These are phyloP conservation scores for Drosophila mayri DNA, from an alignment of 1,140 invertebrate genomes.

Conservation along the genomic window DNA sequence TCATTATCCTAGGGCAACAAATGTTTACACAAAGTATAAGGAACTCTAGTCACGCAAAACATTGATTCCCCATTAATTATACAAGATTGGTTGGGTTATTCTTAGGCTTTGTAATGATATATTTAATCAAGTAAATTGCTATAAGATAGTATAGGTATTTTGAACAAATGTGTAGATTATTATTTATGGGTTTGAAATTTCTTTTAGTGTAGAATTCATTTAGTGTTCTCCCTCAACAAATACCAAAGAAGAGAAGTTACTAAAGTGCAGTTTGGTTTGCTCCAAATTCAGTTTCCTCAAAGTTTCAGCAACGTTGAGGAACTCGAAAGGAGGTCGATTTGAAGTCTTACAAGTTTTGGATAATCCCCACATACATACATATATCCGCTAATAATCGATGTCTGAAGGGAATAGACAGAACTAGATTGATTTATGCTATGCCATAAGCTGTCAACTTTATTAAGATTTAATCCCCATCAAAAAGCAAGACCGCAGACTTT, in stretches of 20 bases:
- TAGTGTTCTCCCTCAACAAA: constrained; percentile 6
- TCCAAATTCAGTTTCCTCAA: constrained; percentile 40
- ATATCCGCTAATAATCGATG: constrained; percentile 14
- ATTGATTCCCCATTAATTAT: constrained; percentile 2
- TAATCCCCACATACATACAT: constrained; percentile 2
- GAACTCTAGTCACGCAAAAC: constrained; percentile 2
- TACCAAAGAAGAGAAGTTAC: constrained; percentile 3
- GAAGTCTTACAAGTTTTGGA: constrained; percentile 39
- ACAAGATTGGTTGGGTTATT: neutral
- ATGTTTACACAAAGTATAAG: neutral
- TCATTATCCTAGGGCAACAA: constrained; percentile 9
- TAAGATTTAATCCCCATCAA: constrained; percentile 32
- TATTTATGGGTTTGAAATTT: neutral
- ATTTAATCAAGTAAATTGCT: neutral
- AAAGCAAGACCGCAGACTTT: constrained; percentile 23
- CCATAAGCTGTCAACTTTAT: constrained; percentile 34
- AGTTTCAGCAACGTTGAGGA: constrained; percentile 18
- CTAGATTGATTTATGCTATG: constrained; percentile 30
- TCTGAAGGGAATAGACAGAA: neutral
- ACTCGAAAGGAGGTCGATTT: constrained; percentile 30
- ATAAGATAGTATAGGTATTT: neutral
- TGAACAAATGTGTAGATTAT: no score
- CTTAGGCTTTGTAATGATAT: neutral
- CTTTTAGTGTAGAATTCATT: constrained; percentile 10
- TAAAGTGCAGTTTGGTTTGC: constrained; percentile 35